Base-by-base conservation (phyloP, 2,797 vertebrate genomes). In the Premnoplex brunnescens region DNA sequence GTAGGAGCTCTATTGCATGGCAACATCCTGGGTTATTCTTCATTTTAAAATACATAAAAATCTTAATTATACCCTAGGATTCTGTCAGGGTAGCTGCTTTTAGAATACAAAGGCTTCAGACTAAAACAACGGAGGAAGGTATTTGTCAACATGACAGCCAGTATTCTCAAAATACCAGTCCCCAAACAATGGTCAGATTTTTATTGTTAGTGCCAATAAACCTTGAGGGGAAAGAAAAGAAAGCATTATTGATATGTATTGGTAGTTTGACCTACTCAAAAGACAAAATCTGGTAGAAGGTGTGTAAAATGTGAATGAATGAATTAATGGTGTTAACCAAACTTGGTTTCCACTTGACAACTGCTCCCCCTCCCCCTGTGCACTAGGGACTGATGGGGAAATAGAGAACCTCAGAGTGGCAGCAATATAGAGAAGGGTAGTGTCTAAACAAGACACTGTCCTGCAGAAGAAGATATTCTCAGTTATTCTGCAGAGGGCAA, bases 341-440 rank as follows among this genome's bases (percentile, higher is more conserved):
- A 56, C 10, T 23, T 55, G 17, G 2, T 59, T 84, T 74, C 22
- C 1, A 4, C 19, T 49, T 88, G 34, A 51, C 2, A 58, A 8
- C 11, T 26, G 34, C 19, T 30, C 9, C 19, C 27, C 37, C 37
- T 39, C 11, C 12, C 7, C 7, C 5, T 0, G 1, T 34, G 23
- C 9, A 13, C 36, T 75, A 16, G 56, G 43, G 7, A n/a, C 26
- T 51, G 24, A 12, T 49, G 10, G 26, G 39, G 14, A 80, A 55
- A 55, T 3, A 2, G n/a, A 49, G 20, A 34, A 74, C 32, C 21
- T 49, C 64, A 43, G 13, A 77, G 28, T 21, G 56, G 28, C 37
- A 49, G 28, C 37, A 49, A 5, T 41, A 6, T 8, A 51, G 48
- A 41, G 52, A 9, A 73, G 22, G 7, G 6, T 36, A 52, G 22